Evolutionary conservation across 2,113 vertebrate species (phyloP), one percentile per base, ranked within the genome.

Genomic region (Ovis aries): DNA sequence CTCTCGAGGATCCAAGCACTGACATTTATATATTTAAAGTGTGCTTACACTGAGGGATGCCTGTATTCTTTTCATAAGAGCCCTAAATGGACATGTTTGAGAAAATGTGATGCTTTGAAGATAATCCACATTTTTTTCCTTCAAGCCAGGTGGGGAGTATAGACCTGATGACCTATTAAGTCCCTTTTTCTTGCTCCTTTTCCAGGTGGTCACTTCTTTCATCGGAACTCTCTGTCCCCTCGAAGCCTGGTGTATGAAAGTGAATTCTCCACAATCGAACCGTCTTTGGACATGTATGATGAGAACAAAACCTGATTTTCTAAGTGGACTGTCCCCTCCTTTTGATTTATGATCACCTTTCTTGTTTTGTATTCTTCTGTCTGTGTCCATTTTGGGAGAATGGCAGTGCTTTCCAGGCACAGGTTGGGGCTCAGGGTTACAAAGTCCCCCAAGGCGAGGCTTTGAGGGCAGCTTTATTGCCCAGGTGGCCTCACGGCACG

Each of bases 221-320:
- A 99, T 98, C 99, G 99, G 92, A 99, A 98, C 98, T 99, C 99
- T 17, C 98, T 99, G 98, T 99, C 99, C 50, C 99, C 99, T 40
- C 99, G 99, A 89, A 99, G 99, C 86, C 98, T 99, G 93, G 99
- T 99, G 88, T 99, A 99, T 78, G 99, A 99, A 96, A 99, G 99
- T 60, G 99, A 99, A 98, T 99, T 99, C 95, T 99, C 99, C 0
- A 99, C 99, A 62, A 99, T 99, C 7, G 99, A 99, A 98, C 99
- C 99, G 36, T 99, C 99, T 29, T 98, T 99, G 90, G 99, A 99
- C 98, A 99, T 99, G 97, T 99, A 99, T 6, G 99, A 99, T 0
- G 99, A 99, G 97, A 99, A 99, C 99, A 99, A 99, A 99, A 99
- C 99, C 98, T 99, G 99, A 99, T 29, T 94, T 91, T 95, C 91